Base-by-base conservation (phyloP, 2,888 invertebrate genomes). In the Lottia scabra region DNA sequence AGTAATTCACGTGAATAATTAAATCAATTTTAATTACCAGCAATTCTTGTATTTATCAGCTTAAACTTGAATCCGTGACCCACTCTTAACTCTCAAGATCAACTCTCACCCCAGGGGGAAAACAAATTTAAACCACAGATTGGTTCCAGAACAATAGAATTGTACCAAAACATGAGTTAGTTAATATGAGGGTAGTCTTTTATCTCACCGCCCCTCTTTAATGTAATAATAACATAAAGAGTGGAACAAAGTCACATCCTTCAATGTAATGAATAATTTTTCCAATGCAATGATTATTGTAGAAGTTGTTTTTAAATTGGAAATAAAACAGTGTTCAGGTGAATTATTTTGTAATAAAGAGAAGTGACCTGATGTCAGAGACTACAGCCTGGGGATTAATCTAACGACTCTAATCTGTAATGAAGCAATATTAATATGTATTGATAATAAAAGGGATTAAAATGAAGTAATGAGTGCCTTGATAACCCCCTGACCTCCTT, bases 201-300 rank as follows among this genome's bases (percentile, higher is more conserved):
- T 19, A 56, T 56, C 19, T 56, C 10, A 56, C 56, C 56, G 56
- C 56, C 23, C 19, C 23, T 56, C 38, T 19, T 23, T 23, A 56
- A 56, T 56, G 56, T 56, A 56, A 56, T 56, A 56, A 56, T 56
- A 23, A 56, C 23, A 56, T 19, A 19, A 23, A 56, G 19, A 56
- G 23, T 19, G 19, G 56, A 56, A 56, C 56, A 56, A 56, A 23
- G 56, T 6, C 23, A 23, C 12, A 15, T 13, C 56, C 23, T 56
- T 56, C 19, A 56, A 23, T 56, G 19, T 19, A 56, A 56, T 56
- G 56, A 56, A 56, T 56, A 56, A 56, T 56, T 56, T 56, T 56
- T 56, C 56, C 56, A 56, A 19, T 56, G 56, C 23, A 56, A 12
- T 56, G 56, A 23, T 56, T 56, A 56, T 56, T 56, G 56, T 56